These are phyloP conservation scores for Prionace glauca DNA, from an alignment of 2,797 vertebrate genomes.

Conservation along the genomic window DNA sequence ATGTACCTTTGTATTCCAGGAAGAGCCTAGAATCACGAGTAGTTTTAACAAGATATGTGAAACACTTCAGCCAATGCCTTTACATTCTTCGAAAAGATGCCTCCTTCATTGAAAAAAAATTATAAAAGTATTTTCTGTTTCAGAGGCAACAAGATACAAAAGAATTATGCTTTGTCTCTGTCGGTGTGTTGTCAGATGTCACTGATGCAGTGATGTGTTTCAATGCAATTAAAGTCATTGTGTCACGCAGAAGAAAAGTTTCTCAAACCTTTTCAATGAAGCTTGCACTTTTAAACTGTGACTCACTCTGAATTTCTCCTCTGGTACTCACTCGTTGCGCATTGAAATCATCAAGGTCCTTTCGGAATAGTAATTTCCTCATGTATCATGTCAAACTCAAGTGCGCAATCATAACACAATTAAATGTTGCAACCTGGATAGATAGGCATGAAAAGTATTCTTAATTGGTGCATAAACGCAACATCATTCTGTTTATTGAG, in stretches of 20 bases:
- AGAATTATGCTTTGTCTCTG: not conserved
- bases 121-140: not conserved
- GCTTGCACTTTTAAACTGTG: not conserved
- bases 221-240: slow-evolving; percentile 33
- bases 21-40: not conserved
- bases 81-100: not conserved
- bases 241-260: not conserved
- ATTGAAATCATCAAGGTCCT: not conserved
- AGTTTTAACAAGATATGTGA: not conserved
- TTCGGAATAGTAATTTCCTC: not conserved
- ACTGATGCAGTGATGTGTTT: slow-evolving; percentile 24
- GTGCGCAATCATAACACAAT: not conserved
- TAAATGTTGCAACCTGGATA: not conserved
- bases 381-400: not conserved
- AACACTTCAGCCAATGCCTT: not conserved
- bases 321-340: not conserved
- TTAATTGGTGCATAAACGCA: not conserved
- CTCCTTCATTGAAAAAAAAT: not conserved
- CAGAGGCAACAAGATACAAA: not conserved
- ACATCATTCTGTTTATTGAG: not conserved
- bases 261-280: not conserved
- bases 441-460: not conserved
- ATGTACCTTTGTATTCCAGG: not conserved
- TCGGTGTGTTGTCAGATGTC: not conserved
- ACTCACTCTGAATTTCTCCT: not conserved